Percentiles rank a stretch among this genome's conserved stretches.
Evolutionary conservation across 2,113 vertebrate genomes (phyloP).

Genomic region (Ctenomys sociabilis): DNA sequence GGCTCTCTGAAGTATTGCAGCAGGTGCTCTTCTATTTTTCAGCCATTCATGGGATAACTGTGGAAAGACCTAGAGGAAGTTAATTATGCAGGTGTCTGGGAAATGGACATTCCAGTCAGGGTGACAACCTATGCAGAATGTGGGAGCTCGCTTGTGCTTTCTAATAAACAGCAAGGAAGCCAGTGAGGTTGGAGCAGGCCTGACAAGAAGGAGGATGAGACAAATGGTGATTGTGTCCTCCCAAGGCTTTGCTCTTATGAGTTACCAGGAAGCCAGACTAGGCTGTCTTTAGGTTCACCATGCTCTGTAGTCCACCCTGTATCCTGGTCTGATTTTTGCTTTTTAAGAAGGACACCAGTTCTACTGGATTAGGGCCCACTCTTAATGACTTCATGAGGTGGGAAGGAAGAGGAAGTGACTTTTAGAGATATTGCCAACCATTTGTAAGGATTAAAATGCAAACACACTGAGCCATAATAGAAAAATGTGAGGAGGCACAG

Average conservation of each 20-base stretch:
- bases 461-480: not conserved
- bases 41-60: not conserved
- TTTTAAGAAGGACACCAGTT: not conserved
- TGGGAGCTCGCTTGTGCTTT: not conserved
- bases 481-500: not conserved
- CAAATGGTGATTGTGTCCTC: not conserved
- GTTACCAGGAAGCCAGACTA: not conserved
- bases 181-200: not conserved
- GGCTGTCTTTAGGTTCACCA: not conserved
- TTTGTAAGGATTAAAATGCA: not conserved
- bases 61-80: slow-evolving; percentile 3
- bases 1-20: not conserved
- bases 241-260: not conserved
- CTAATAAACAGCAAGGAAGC: not conserved
- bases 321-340: not conserved
- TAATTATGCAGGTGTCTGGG: not conserved
- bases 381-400: not conserved
- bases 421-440: slow-evolving; percentile 2
- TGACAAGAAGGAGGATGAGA: no score
- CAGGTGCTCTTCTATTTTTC: not conserved
- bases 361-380: not conserved
- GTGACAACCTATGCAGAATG: not conserved
- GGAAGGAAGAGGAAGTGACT: not conserved
- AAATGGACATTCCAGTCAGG: not conserved
- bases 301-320: not conserved